Evolutionary conservation across 2,888 invertebrate species (phyloP), one percentile per base, ranked within the genome.

Genomic region (Andricus curvator): DNA sequence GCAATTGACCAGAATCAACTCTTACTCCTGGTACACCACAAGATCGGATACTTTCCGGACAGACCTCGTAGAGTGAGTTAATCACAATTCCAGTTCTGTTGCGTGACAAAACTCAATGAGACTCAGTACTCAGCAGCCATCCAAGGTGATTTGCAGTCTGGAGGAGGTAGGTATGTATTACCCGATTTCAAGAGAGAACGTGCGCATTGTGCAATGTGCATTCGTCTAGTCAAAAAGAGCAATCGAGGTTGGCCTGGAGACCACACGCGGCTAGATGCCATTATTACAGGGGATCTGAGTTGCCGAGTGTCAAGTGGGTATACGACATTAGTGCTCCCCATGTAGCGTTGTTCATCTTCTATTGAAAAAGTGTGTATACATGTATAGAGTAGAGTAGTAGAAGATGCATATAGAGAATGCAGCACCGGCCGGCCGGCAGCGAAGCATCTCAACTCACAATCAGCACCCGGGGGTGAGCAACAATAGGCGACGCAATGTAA

Each of bases 401-500:
- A 37, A 9, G 9, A 37, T 79, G 80, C 78, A 56, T 78, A 78
- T 48, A 70, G 68, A 70, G 76, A n/a, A 77, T 44, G 77, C 41
- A 2, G 56, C 56, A 56, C 56, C 56, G 56, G 9, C 25, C 62
- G 25, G 5, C 25, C 25, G 25, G 5, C 25, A 62, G 22, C 60
- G 22, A 62, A 62, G 60, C 76, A 29, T 65, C 9, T 37, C 44
- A 56, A 79, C 41, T 65, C 78, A 74, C 78, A 80, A 79, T 60
- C 64, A 78, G 78, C 62, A 81, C 82, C 78, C 80, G 83, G 84
- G 86, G 85, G 86, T 84, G 85, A 76, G 44, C 86, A 87, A 91
- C 90, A 91, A 91, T 90, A 86, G 89, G 87, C 86, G 81, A 85
- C 85, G 88, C 88, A 89, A 91, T 91, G 91, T 91, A 92, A 91